Percentiles rank a stretch among this genome's conserved stretches.
These are phyloP conservation scores for Rhinolophus sinicus DNA, from an alignment of 2,113 vertebrate genomes.

Conservation along the genomic window DNA sequence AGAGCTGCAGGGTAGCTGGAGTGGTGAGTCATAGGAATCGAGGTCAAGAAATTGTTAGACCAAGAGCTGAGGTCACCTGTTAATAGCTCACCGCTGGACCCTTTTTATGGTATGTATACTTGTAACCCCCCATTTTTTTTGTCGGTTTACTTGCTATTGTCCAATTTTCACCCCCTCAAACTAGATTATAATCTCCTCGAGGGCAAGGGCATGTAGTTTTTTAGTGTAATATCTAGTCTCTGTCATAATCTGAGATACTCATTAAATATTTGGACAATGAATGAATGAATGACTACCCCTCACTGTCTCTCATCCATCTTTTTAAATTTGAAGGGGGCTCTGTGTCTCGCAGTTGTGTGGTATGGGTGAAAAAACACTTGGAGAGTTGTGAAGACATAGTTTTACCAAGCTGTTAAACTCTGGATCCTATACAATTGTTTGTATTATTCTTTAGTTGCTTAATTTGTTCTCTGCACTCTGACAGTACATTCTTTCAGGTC, in stretches of 20 bases:
- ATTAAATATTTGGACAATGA: background rate
- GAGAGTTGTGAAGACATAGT: background rate
- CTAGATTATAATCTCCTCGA: background rate
- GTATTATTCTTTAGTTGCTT: slow-evolving; percentile 10
- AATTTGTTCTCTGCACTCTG: background rate
- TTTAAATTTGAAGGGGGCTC: background rate
- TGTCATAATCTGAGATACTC: background rate
- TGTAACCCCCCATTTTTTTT: background rate
- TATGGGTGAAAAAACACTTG: background rate
- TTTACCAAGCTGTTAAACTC: background rate
- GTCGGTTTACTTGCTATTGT: background rate
- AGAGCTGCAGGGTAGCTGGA: background rate
- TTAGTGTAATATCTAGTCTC: background rate
- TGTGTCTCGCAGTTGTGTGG: background rate
- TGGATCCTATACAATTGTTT: background rate
- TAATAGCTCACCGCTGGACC: background rate
- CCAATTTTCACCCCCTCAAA: background rate
- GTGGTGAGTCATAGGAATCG: background rate
- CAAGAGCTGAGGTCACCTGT: background rate
- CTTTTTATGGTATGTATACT: background rate
- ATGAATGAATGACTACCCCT: background rate
- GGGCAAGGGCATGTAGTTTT: background rate
- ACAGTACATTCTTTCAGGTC: background rate
- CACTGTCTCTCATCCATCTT: background rate
- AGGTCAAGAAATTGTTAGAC: background rate